Percentiles rank a stretch among this genome's conserved stretches.
These are phyloP conservation scores for Cremastobaeus sp. DNA, from an alignment of 2,888 invertebrate species.

Conservation along the genomic window DNA sequence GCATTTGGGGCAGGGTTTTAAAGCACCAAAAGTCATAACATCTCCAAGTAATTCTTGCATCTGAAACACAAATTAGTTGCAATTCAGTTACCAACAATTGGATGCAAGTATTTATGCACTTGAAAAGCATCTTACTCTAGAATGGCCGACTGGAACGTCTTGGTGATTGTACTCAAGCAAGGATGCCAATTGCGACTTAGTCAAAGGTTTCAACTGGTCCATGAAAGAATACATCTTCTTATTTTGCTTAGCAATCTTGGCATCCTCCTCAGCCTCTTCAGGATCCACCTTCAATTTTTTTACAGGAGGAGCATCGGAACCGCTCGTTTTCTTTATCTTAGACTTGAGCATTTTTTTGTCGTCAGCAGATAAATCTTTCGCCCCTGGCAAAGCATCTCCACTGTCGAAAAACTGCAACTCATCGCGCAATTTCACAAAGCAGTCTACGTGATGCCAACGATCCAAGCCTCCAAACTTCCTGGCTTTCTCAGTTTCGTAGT, in stretches of 20 bases:
- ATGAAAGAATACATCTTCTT: constrained; percentile 83
- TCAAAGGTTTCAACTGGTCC: constrained; percentile 82
- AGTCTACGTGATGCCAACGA: constrained; percentile 94
- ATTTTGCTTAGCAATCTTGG: constrained; percentile 85
- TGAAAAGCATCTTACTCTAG: constrained; percentile 80
- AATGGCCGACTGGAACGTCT: constrained; percentile 83
- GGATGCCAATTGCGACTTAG: constrained; percentile 81
- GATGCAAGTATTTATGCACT: too few relatives aligned
- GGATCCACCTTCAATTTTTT: constrained; percentile 86
- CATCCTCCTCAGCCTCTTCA: constrained; percentile 80
- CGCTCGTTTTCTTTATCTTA: constrained; percentile 81
- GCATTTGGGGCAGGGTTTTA: constrained; percentile 89
- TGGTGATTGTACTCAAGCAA: constrained; percentile 88
- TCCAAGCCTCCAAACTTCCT: constrained; percentile 90
- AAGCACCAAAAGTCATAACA: constrained; percentile 91
- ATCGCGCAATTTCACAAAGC: constrained; percentile 88
- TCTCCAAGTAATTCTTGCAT: constrained; percentile 89
- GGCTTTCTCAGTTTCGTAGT: constrained; percentile 89
- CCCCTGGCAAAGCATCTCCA: constrained; percentile 89
- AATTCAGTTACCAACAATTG: neutral
- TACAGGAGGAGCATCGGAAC: constrained; percentile 81
- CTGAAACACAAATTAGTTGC: constrained; percentile 76
- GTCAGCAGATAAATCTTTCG: constrained; percentile 83
- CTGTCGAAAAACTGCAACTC: constrained; percentile 86
- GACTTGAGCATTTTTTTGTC: constrained; percentile 84